phyloP scores from a whole-genome alignment of 1,140 invertebrate genomes.

The Cherax destructor region DNA sequence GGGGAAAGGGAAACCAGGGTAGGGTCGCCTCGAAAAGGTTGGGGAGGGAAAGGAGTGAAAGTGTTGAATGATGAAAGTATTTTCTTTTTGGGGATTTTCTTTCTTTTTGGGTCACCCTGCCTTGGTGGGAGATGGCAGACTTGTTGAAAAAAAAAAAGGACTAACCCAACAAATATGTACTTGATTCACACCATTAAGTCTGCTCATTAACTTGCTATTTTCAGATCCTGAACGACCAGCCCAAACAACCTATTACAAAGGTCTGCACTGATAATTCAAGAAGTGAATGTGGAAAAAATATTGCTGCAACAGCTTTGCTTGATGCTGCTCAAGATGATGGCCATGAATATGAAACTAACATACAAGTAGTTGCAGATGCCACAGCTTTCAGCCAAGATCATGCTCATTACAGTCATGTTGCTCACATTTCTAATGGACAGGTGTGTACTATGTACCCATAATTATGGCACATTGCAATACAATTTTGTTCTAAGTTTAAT shows the following conservation, averaged over 20 bases:
- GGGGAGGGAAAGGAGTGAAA: too few species aligned
- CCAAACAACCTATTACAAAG: not conserved
- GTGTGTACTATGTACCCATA: not conserved
- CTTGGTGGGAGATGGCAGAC: too few species aligned
- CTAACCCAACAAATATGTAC: too few species aligned
- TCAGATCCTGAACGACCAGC: not conserved
- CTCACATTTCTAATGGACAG: slow-evolving; percentile 17
- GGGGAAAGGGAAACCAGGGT: too few species aligned
- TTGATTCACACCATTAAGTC: too few species aligned
- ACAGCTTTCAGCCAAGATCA: not conserved
- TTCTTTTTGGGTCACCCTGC: too few species aligned
- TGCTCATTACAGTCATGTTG: slow-evolving; percentile 28
- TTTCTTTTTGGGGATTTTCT: too few species aligned
- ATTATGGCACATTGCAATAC: too few species aligned
- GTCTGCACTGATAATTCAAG: not conserved
- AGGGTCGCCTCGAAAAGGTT: too few species aligned
- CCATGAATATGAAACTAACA: not conserved
- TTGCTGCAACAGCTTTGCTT: not conserved
- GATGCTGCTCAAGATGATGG: not conserved
- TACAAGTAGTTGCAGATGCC: slow-evolving; percentile 5
- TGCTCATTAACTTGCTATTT: not conserved
- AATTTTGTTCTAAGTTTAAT: too few species aligned
- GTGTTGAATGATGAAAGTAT: too few species aligned
- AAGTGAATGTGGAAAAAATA: not conserved
- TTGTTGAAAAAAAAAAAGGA: too few species aligned